phyloP scores from a whole-genome alignment of 2,888 invertebrate species.

The Agrypnus murinus region DNA sequence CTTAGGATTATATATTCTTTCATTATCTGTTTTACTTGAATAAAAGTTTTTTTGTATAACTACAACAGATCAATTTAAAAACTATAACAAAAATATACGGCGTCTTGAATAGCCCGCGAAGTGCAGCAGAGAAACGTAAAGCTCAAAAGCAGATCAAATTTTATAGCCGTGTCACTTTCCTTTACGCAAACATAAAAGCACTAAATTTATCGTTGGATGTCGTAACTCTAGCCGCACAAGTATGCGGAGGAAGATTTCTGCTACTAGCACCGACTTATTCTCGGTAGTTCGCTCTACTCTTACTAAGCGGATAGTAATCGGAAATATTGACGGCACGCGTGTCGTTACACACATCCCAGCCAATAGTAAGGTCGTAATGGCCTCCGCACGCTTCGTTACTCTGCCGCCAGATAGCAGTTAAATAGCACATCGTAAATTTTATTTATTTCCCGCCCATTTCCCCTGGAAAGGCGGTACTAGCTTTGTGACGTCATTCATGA shows the following conservation, averaged over 20 bases:
- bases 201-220: constrained; percentile 61
- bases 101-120: constrained; percentile 71
- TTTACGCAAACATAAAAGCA: constrained; percentile 53
- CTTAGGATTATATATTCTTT: too few relatives aligned
- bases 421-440: constrained; percentile 73
- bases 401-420: constrained; percentile 75
- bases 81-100: constrained; percentile 56
- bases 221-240: constrained; percentile 64
- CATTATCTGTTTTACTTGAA: not conserved
- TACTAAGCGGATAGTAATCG: constrained; percentile 22
- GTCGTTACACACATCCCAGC: constrained; percentile 66
- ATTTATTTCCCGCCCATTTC: constrained; percentile 76
- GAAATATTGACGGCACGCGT: constrained; percentile 55
- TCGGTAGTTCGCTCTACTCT: constrained; percentile 44
- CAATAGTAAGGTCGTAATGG: constrained; percentile 77
- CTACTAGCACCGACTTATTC: constrained; percentile 68
- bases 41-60: constrained; percentile 9
- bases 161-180: constrained; percentile 56
- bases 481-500: constrained; percentile 69
- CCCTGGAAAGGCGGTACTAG: constrained; percentile 74
- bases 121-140: constrained; percentile 55
- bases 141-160: constrained; percentile 53
- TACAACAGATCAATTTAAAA: constrained; percentile 39
- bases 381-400: constrained; percentile 73
- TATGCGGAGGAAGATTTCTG: constrained; percentile 66